Evolutionary conservation across 2,113 vertebrate species (phyloP), one percentile per base, ranked within the genome.

Genomic region (Gymnobelideus leadbeateri): DNA sequence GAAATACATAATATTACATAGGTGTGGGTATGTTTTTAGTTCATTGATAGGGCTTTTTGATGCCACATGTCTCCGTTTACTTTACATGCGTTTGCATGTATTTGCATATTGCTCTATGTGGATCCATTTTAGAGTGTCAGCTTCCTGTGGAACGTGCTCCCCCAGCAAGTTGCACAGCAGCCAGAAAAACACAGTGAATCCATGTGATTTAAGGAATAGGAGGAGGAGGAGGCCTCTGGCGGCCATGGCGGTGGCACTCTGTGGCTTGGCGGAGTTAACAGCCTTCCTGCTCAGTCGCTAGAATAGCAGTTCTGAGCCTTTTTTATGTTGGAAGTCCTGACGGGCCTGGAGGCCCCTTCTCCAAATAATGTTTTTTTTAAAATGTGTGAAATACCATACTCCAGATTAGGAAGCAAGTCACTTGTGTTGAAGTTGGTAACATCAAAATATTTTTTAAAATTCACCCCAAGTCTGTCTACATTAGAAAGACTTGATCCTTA

Each of bases 61-160:
- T 3, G 61, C 61, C 11, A 1, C 31, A 37, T 68, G 31, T 37
- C 61, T 93, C 53, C 10, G 12, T 68, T 89, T 55, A 49, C 50
- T 94, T 50, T 95, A 93, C 91, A 84, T 21, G 0, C 95, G 46
- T 95, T 53, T 91, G 4, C 54, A 3, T 21, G 0, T 95, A 50
- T 95, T 53, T 91, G 4, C 51, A 5, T 89, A 51, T 91, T 94
- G 47, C 31, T 84, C 31, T 50, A 28, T 84, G n/a, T 77, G 92
- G 84, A 23, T 77, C 90, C 19, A 93, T 1, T 51, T 92, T 50
- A 89, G 51, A n/a, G 24, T 43, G 3, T 94, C 37, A 96, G 52
- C 51, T 95, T 95, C 96, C 92, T 93, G 31, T 95, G 61, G 90
- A 92, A 84, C 91, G 31, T 95, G 89, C 26, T 46, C 46, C 43